Evolutionary conservation across 2,113 vertebrate species (phyloP), one percentile per base, ranked within the genome.

Genomic region (Rattus rattus): DNA sequence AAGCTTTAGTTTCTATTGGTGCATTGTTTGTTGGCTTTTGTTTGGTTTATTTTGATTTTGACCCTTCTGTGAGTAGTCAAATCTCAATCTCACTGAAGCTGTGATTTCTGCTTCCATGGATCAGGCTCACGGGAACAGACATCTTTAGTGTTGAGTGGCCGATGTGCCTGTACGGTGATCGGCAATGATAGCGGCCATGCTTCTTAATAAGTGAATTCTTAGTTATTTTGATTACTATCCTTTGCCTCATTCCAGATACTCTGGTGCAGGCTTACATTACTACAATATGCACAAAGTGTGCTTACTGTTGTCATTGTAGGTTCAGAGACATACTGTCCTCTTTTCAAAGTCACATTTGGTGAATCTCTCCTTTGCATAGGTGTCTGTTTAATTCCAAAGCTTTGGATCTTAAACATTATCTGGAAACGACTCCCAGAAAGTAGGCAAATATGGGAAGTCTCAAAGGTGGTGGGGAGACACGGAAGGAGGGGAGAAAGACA

Each of bases 181-280:
- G 52, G 39, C 92, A 33, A 8, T 80, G 90, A 22, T 63, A 87
- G 47, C 52, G 47, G 52, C 24, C 43, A 77, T 67, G 73, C 91
- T 84, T 80, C 63, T 63, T 89, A 86, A 77, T 56, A 54, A 88
- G 33, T 80, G 22, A 90, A 73, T 16, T 79, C 76, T 59, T 90
- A 49, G 75, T 93, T 90, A 43, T 1, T 39, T 73, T 85, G 47
- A 61, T 77, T 72, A 84, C 7, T 76, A 10, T 19, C 0, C 24
- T 95, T 73, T 59, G 81, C 75, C 65, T 92, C 88, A 65, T 76
- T 86, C 36, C 10, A 83, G 77, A 61, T 87, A 52, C 47, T 81
- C 0, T 90, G 77, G 77, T 96, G 36, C 89, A 65, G 88, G 56
- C 61, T 90, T 76, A 77, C 24, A 61, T 65, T 54, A 67, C 17